These are phyloP conservation scores for Dicrurus megarhynchus DNA, from an alignment of 2,113 vertebrate species.

Conservation along the genomic window DNA sequence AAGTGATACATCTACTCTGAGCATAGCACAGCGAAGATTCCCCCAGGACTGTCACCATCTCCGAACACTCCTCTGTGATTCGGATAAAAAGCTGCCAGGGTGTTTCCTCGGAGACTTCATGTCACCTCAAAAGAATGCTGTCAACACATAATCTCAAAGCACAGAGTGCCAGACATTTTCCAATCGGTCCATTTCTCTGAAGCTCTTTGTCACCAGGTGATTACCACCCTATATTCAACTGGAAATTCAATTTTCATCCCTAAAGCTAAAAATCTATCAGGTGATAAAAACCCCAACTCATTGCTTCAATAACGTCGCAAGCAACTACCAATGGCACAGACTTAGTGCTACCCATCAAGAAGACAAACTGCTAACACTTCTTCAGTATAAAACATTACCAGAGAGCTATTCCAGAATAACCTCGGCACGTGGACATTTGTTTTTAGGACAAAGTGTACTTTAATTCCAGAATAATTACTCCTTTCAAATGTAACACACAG, in stretches of 20 bases:
- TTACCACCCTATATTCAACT: not conserved
- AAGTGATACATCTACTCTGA: not conserved
- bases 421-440: not conserved
- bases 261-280: not conserved
- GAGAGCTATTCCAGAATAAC: not conserved
- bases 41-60: not conserved
- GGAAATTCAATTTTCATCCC: not conserved
- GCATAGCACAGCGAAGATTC: not conserved
- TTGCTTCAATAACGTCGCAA: rapidly evolving
- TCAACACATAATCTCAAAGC: not conserved
- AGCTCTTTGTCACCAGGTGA: not conserved
- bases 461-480: not conserved
- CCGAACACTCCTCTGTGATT: not conserved
- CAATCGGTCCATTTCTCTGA: not conserved
- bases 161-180: not conserved
- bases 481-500: not conserved
- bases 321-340: not conserved
- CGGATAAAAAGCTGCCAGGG: not conserved
- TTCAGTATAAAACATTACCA: not conserved
- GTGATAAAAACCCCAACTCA: not conserved
- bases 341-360: not conserved
- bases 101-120: not conserved
- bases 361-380: not conserved
- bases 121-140: not conserved
- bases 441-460: not conserved